Evolutionary conservation across 1,140 invertebrate species (phyloP).

Genomic region (Amphibalanus amphitrite): DNA sequence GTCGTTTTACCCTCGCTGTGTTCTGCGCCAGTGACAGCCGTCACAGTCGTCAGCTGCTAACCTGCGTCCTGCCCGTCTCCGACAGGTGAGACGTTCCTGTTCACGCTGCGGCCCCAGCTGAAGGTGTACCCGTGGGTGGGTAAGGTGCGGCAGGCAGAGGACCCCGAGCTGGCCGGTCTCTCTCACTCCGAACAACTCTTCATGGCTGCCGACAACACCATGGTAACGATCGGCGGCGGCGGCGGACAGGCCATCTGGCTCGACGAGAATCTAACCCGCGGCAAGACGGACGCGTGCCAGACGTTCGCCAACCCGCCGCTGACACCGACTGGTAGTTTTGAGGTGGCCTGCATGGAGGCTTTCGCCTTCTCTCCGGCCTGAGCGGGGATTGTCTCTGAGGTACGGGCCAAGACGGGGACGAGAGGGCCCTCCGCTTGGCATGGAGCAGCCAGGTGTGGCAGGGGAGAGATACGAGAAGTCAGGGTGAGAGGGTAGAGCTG

Average conservation of each 20-base stretch:
- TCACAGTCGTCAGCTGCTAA: no score
- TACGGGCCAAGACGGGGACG: no score
- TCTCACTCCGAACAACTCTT: slow-evolving; percentile 72
- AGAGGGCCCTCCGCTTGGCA: no score
- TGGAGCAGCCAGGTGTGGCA: no score
- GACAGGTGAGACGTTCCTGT: slow-evolving; percentile 74
- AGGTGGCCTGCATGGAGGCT: slow-evolving; percentile 1
- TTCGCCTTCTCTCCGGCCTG: neutral
- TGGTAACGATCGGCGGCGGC: slow-evolving; percentile 76
- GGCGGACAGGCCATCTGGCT: slow-evolving; percentile 2
- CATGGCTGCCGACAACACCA: slow-evolving; percentile 82
- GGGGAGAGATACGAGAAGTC: no score
- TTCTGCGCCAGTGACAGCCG: no score
- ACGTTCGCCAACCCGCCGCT: slow-evolving; percentile 1
- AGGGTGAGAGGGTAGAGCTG: no score
- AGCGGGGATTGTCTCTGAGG: neutral
- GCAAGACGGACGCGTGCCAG: neutral
- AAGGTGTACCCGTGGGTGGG: slow-evolving; percentile 87
- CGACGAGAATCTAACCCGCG: neutral
- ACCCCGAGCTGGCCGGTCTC: slow-evolving; percentile 17
- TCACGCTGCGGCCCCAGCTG: slow-evolving; percentile 67
- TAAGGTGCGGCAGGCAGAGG: slow-evolving; percentile 26
- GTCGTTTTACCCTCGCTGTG: no score
- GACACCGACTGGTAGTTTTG: neutral
- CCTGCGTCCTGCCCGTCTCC: no score